Evolutionary conservation across 2,113 vertebrate genomes (phyloP), one percentile per base, ranked within the genome.

Genomic region (Poeciliopsis turrubarensis): DNA sequence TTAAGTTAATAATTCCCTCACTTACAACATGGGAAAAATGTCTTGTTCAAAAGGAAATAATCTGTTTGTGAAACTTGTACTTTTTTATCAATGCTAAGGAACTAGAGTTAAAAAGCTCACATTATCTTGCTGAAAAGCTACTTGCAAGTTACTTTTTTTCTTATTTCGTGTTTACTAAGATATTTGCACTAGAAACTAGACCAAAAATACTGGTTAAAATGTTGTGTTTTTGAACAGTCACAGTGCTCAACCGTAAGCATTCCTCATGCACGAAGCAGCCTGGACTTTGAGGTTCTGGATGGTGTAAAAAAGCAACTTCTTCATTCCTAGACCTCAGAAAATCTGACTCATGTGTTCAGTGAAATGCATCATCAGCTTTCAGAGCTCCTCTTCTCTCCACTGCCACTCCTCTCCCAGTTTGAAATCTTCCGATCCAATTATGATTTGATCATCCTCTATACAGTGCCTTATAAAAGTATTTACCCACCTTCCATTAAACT

Each of bases 351-450:
- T 25, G 51, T n/a, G 8, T n/a, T 9, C 25, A 9, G 10, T 57
- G 51, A 57, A 57, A 9, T 47, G 51, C 51, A 47, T 47, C 4
- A 47, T 47, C 14, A 65, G 69, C 26, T 39, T 73, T 73, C 78
- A 78, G 70, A 72, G 13, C 29, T 63, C 54, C 39, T 32, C 72
- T 37, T 74, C 51, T 32, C 70, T 39, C 72, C 79, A 81, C 81
- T 81, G 83, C 83, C 75, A 30, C 62, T 66, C 17, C 27, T 51
- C 51, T 32, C 65, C 65, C 19, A 60, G 44, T 60, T 6, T 57
- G 34, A 22, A 71, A 13, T 62, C 72, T 54, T 75, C 47, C 70
- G 26, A 30, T 73, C 41, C 30, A 72, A n/a, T 32, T 37, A 14
- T 31, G 31, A 65, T 25, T 25, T 25, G 25, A 57, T 57, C 17